These are phyloP conservation scores for Pavo muticus DNA, from an alignment of 2,113 vertebrate genomes.

Conservation along the genomic window DNA sequence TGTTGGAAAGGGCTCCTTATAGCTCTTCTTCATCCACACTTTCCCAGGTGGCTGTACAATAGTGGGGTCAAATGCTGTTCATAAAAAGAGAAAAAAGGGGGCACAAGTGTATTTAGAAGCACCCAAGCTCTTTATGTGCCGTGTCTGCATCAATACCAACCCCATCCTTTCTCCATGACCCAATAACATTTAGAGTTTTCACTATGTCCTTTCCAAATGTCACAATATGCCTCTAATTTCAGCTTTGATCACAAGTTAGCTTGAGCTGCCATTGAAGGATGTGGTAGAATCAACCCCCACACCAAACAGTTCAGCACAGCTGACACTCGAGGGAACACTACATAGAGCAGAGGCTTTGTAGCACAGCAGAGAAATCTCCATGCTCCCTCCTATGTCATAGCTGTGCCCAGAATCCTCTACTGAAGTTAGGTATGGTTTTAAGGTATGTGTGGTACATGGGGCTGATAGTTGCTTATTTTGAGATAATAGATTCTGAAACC, in stretches of 20 bases:
- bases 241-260: not conserved
- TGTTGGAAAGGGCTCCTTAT: not conserved
- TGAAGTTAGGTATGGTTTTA: not conserved
- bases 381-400: accelerated
- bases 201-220: not conserved
- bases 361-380: not conserved
- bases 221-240: not conserved
- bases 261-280: not conserved
- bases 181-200: not conserved
- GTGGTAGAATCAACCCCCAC: not conserved
- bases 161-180: not conserved
- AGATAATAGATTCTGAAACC: not conserved
- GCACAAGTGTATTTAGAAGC: not conserved
- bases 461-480: not conserved
- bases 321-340: not conserved
- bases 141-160: accelerated
- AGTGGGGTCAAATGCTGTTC: not conserved
- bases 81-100: not conserved
- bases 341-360: not conserved
- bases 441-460: not conserved
- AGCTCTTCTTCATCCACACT: not conserved
- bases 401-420: accelerated
- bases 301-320: not conserved
- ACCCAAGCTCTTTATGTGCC: not conserved
- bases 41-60: not conserved